Evolutionary conservation across 1,140 invertebrate genomes (phyloP).

Genomic region (Drosophila micromelanica): DNA sequence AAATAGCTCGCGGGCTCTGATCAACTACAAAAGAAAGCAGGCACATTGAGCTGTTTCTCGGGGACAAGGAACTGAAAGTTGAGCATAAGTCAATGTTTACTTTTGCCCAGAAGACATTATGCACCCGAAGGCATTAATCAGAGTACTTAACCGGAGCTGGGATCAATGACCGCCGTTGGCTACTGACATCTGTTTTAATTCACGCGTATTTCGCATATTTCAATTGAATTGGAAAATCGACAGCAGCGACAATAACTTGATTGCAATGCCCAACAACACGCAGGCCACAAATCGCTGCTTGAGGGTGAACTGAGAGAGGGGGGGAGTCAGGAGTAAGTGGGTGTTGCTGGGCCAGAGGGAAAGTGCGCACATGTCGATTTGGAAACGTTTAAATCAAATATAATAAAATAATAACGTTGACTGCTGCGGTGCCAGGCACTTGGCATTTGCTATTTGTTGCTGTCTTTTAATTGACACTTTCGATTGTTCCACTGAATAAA

Average conservation of each 20-base stretch:
- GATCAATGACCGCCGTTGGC: slow-evolving; percentile 62
- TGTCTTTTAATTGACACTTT: slow-evolving; percentile 76
- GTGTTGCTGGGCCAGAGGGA: slow-evolving; percentile 7
- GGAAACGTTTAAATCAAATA: slow-evolving; percentile 69
- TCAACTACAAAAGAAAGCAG: slow-evolving; percentile 20
- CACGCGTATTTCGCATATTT: slow-evolving; percentile 50
- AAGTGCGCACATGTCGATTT: slow-evolving; percentile 48
- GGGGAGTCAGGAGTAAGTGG: background rate
- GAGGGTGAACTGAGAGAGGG: background rate
- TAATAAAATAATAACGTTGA: slow-evolving; percentile 66
- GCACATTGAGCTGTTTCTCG: slow-evolving; percentile 23
- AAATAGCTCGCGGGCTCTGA: slow-evolving; percentile 39
- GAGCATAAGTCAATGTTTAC: slow-evolving; percentile 59
- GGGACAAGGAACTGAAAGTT: slow-evolving; percentile 45
- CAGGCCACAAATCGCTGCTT: slow-evolving; percentile 54
- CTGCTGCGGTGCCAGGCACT: slow-evolving; percentile 34
- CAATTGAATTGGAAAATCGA: slow-evolving; percentile 53
- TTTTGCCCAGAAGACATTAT: slow-evolving; percentile 43
- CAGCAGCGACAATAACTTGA: slow-evolving; percentile 51
- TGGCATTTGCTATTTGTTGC: slow-evolving; percentile 43
- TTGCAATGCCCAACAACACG: slow-evolving; percentile 12
- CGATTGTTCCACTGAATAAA: slow-evolving; percentile 57
- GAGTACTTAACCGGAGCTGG: slow-evolving; percentile 44
- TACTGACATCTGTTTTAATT: slow-evolving; percentile 71
- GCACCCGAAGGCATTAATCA: slow-evolving; percentile 58